phyloP scores from a whole-genome alignment of 2,888 invertebrate genomes.

The Allophyes oxyacanthae region DNA sequence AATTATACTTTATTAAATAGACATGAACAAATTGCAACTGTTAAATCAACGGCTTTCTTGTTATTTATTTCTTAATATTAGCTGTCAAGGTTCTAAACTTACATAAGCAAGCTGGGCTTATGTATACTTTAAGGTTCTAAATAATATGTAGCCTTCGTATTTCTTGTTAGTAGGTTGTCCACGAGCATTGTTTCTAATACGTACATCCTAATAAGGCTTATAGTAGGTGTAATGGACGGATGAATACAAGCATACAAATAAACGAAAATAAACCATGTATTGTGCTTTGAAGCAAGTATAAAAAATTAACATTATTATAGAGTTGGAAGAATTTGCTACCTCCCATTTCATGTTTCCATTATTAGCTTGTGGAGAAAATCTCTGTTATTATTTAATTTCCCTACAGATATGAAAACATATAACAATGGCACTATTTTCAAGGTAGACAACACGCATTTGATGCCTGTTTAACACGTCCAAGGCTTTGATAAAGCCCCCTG shows the following conservation, averaged over 20 bases:
- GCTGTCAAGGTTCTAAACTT: slow-evolving; percentile 28
- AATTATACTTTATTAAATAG: slow-evolving; percentile 2
- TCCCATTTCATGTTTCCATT: no score
- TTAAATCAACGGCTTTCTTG: background rate
- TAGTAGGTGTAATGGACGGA: slow-evolving; percentile 18
- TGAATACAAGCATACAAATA: no score
- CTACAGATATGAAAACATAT: background rate
- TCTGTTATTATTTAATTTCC: background rate
- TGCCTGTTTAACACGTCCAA: background rate
- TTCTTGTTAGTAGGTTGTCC: slow-evolving; percentile 11
- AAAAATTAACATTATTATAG: no score
- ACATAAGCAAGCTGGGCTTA: no score
- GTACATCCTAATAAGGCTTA: slow-evolving; percentile 19
- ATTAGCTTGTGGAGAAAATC: no score
- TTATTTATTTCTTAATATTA: slow-evolving; percentile 24
- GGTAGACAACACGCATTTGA: slow-evolving; percentile 1
- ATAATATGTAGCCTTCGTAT: background rate
- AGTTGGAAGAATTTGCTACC: no score
- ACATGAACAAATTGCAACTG: background rate
- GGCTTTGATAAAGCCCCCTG: slow-evolving; percentile 16
- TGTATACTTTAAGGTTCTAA: slow-evolving; percentile 37
- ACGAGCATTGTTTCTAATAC: slow-evolving; percentile 22
- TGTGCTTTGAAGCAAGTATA: no score
- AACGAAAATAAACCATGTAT: no score
- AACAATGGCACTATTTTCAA: background rate